These are phyloP conservation scores for Phyllostomus discolor DNA, from an alignment of 2,113 vertebrate genomes.

Conservation along the genomic window DNA sequence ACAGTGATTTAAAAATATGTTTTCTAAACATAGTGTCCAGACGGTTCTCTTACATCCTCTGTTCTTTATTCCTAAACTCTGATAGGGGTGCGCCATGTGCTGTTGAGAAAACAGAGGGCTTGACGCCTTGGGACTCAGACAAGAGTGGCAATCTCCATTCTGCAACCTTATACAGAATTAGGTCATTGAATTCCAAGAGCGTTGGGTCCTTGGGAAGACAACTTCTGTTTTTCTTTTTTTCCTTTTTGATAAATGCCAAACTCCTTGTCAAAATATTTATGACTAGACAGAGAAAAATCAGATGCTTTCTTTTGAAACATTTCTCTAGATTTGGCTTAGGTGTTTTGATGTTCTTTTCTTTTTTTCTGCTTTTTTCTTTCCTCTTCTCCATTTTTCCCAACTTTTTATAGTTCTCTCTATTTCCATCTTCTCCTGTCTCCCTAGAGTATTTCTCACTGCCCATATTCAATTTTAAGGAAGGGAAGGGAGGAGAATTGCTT, in stretches of 20 bases:
- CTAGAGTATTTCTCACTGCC: background rate
- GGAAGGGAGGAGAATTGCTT: background rate
- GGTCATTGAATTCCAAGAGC: conserved; percentile 56
- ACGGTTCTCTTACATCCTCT: background rate
- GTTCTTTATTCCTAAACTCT: background rate
- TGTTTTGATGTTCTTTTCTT: background rate
- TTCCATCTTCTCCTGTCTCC: background rate
- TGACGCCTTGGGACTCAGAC: background rate
- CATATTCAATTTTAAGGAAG: background rate
- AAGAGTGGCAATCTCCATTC: background rate
- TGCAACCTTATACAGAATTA: background rate
- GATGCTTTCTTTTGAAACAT: background rate
- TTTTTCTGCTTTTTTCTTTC: background rate
- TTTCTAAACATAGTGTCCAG: background rate
- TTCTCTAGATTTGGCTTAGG: background rate
- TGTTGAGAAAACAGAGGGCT: background rate
- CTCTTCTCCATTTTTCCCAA: background rate
- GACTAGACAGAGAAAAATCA: background rate
- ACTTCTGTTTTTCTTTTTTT: background rate
- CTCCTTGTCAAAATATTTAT: conserved; percentile 41
- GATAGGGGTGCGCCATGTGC: background rate
- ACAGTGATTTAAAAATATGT: background rate
- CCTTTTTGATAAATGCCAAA: conserved; percentile 37
- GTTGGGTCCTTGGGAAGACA: conserved; percentile 20
- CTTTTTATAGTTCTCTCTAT: background rate